Percentiles rank a stretch among this genome's conserved stretches.
Conservation (phyloP, 1,140 invertebrate genomes). For the Papilio machaon region DNA sequence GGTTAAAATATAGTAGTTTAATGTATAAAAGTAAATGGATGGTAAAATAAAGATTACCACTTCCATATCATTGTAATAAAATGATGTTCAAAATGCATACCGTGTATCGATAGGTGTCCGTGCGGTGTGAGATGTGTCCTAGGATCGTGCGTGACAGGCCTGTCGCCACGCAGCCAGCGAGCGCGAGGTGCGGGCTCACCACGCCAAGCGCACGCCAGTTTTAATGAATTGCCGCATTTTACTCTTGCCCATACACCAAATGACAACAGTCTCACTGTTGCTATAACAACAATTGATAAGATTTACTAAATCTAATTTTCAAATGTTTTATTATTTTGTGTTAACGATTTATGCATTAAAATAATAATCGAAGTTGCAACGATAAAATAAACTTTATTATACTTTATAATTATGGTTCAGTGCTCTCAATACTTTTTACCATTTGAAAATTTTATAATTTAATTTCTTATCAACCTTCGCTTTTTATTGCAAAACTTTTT, state of each 20-base stretch:
- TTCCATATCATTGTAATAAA: neutral
- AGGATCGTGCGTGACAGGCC: conserved; percentile 86
- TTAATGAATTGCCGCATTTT: conserved; percentile 84
- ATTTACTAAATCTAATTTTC: neutral
- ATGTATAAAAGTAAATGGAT: neutral
- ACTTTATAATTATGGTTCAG: neutral
- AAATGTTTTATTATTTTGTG: too few species aligned
- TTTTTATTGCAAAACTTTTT: conserved; percentile 9
- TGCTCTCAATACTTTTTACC: neutral
- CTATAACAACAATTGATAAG: conserved; percentile 64
- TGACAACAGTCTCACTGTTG: conserved; percentile 87
- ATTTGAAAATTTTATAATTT: neutral
- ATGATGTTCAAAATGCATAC: conserved; percentile 58
- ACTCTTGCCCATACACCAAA: conserved; percentile 87
- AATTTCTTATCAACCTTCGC: neutral
- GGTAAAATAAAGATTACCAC: too few species aligned
- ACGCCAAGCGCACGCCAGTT: conserved; percentile 86
- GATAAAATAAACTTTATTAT: neutral
- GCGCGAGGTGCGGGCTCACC: conserved; percentile 87
- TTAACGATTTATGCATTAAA: neutral
- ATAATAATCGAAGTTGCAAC: neutral
- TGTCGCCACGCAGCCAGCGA: conserved; percentile 85
- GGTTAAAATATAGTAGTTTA: neutral
- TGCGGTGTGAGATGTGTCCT: conserved; percentile 86
- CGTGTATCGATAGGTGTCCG: conserved; percentile 87